phyloP scores from a whole-genome alignment of 2,888 invertebrate genomes.

The Aplocera efformata region DNA sequence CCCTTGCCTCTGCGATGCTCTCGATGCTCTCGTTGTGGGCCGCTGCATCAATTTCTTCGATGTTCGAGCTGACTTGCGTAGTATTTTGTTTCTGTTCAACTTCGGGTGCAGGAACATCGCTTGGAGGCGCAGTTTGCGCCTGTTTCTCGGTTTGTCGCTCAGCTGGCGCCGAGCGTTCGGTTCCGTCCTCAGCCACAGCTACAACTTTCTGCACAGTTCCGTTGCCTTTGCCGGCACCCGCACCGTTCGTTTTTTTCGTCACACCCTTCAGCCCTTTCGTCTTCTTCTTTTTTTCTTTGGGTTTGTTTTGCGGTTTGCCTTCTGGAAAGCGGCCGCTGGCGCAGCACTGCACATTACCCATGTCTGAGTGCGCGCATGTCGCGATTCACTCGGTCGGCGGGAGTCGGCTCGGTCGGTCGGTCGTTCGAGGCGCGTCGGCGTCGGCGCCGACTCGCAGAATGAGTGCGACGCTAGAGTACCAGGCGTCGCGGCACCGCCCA shows the following conservation, averaged over 20 bases:
- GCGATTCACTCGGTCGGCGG: conserved; percentile 67
- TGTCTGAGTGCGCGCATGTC: conserved; percentile 75
- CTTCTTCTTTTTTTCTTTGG: conserved; percentile 57
- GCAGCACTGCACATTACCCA: conserved; percentile 81
- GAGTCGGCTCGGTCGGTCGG: conserved; percentile 74
- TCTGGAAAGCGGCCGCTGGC: conserved; percentile 70
- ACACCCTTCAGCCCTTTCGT: conserved; percentile 45
- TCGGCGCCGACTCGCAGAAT: conserved; percentile 77
- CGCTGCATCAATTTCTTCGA: conserved; percentile 42
- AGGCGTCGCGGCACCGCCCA: conserved; percentile 64
- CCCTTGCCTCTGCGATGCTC: conserved; percentile 67
- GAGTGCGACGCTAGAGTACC: conserved; percentile 59
- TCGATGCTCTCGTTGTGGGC: conserved; percentile 62
- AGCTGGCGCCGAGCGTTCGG: conserved; percentile 57
- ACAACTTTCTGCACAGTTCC: conserved; percentile 54
- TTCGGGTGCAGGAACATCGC: conserved; percentile 30
- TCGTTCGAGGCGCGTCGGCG: conserved; percentile 78
- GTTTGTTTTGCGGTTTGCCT: conserved; percentile 61
- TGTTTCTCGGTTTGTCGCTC: conserved; percentile 50
- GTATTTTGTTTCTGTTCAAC: conserved; percentile 27
- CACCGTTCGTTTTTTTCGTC: conserved; percentile 62
- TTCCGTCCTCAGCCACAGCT: conserved; percentile 62
- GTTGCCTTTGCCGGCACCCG: conserved; percentile 57
- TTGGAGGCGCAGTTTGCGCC: conserved; percentile 45
- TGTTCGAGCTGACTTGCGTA: conserved; percentile 29